These are phyloP conservation scores for Elgaria multicarinata DNA, from an alignment of 2,113 vertebrate genomes.

Conservation along the genomic window DNA sequence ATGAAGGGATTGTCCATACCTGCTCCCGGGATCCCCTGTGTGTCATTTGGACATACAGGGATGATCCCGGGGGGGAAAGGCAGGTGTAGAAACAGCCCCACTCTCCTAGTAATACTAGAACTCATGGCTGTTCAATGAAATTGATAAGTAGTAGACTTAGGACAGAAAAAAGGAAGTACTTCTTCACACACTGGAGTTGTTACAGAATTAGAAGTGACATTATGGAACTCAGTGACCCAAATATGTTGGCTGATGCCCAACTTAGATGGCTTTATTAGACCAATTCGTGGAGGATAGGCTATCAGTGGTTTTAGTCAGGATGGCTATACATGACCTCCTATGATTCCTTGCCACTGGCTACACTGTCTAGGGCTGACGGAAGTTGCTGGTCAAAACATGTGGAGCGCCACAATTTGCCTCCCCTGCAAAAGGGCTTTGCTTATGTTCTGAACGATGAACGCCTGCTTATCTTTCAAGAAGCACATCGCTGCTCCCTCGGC, in stretches of 20 bases:
- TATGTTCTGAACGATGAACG: not conserved
- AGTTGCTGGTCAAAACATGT: not conserved
- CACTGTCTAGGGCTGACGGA: not conserved
- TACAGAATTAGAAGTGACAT: not conserved
- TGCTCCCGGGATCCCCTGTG: too few relatives aligned
- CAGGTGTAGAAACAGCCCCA: too few relatives aligned
- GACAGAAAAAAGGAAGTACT: too few relatives aligned
- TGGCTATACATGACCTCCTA: not conserved
- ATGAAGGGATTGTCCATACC: too few relatives aligned
- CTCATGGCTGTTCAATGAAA: not conserved
- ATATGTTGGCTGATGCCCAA: not conserved
- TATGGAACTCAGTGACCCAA: not conserved
- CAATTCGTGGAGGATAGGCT: not conserved
- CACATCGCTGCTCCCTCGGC: not conserved
- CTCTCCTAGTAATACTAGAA: not conserved
- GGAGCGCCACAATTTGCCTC: not conserved
- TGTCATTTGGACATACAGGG: too few relatives aligned
- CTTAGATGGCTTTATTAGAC: not conserved
- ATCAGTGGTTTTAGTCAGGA: not conserved
- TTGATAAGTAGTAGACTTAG: not conserved
- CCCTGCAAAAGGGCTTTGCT: not conserved
- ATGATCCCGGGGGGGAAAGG: too few relatives aligned
- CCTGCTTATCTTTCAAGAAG: not conserved
- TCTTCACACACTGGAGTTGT: not conserved
- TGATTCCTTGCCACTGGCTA: not conserved